Evolutionary conservation across 2,113 vertebrate genomes (phyloP).

Genomic region (rat (Rattus norvegicus)): GRCr8 NC_086023.1:50661001-50661500

Average conservation of each 20-base stretch:
- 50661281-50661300: neutral
- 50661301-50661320: neutral
- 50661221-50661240: neutral
- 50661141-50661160: neutral
- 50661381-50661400: too few species aligned
- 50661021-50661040: neutral
- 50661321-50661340: neutral
- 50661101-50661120: neutral
- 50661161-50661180: neutral
- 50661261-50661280: neutral
- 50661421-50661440: neutral
- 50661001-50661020: neutral
- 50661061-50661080: neutral
- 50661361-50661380: neutral
- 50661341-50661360: neutral
- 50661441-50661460: neutral
- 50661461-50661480: neutral
- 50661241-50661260: neutral
- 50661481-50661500: neutral
- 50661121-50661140: neutral
- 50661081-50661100: neutral
- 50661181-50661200: neutral
- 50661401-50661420: neutral
- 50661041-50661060: neutral
- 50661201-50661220: neutral